phyloP scores from a whole-genome alignment of 1,140 invertebrate species.

The Drosophila ambigua region DNA sequence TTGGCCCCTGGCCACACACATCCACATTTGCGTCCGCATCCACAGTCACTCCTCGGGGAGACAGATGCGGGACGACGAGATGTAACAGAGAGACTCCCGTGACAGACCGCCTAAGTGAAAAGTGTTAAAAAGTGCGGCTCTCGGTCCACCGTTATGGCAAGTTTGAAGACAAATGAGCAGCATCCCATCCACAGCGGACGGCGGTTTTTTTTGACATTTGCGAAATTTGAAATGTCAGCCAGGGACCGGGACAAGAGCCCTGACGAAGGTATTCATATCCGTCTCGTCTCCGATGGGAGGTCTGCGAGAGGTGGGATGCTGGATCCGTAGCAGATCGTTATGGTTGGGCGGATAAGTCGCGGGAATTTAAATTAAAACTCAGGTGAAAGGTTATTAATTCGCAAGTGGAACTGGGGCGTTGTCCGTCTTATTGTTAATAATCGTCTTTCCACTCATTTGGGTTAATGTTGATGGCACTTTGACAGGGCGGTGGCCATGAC shows the following conservation, averaged over 20 bases:
- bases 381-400: slow-evolving; percentile 82
- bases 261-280: slow-evolving; percentile 59
- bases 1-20: slow-evolving; percentile 46
- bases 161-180: slow-evolving; percentile 74
- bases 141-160: slow-evolving; percentile 48
- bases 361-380: slow-evolving; percentile 78
- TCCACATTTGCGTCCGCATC: slow-evolving; percentile 5
- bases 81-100: too few species aligned
- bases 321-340: slow-evolving; percentile 30
- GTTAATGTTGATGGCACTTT: slow-evolving; percentile 62
- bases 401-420: slow-evolving; percentile 69
- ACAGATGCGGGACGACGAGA: slow-evolving; percentile 10
- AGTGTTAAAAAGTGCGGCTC: slow-evolving; percentile 79
- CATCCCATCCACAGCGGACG: slow-evolving; percentile 31
- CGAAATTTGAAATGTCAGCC: slow-evolving; percentile 80
- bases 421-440: slow-evolving; percentile 38
- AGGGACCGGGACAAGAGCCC: slow-evolving; percentile 8
- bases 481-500: slow-evolving; percentile 36
- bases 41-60: neutral
- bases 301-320: slow-evolving; percentile 27
- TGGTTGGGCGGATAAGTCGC: slow-evolving; percentile 48
- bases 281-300: slow-evolving; percentile 41
- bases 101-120: slow-evolving; percentile 67
- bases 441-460: slow-evolving; percentile 61
- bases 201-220: slow-evolving; percentile 73